Evolutionary conservation across 2,113 vertebrate species (phyloP).

Genomic region (Reinhardtius hippoglossoides): DNA sequence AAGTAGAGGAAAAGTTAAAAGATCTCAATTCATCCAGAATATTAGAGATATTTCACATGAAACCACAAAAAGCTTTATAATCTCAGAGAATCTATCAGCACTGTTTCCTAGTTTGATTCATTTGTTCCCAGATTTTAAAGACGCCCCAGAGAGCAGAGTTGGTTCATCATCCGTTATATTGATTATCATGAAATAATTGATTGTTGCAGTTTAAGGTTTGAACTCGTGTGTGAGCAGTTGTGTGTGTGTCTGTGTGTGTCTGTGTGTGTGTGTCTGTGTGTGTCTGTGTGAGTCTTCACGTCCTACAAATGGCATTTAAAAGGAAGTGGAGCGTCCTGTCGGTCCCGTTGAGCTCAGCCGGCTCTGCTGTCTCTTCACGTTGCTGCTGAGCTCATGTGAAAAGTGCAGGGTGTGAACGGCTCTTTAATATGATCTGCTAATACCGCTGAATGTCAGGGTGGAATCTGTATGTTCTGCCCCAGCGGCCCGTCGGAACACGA

Average conservation of each 20-base stretch:
- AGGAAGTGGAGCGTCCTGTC: neutral
- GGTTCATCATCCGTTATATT: neutral
- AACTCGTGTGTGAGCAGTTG: neutral
- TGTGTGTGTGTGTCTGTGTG: neutral
- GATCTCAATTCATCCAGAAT: too few species aligned
- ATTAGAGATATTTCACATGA: too few species aligned
- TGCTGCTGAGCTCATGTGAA: constrained; percentile 33
- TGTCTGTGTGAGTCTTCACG: too few species aligned
- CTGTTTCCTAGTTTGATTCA: too few species aligned
- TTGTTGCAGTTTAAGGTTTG: too few species aligned
- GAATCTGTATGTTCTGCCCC: constrained; percentile 10
- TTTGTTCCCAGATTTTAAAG: too few species aligned
- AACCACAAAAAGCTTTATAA: too few species aligned
- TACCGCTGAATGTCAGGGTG: constrained; percentile 48
- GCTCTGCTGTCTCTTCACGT: constrained; percentile 35
- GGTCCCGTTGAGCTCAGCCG: neutral
- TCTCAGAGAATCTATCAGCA: too few species aligned
- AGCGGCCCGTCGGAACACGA: neutral
- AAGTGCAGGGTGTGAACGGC: constrained; percentile 38
- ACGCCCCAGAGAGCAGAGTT: too few species aligned
- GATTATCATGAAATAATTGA: neutral
- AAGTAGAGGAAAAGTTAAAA: too few species aligned
- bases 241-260: neutral
- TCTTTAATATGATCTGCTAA: constrained; percentile 53
- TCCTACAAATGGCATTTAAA: constrained; percentile 10